Base-by-base conservation (phyloP, 2,797 vertebrate species). In the Aphelocoma californica region DNA sequence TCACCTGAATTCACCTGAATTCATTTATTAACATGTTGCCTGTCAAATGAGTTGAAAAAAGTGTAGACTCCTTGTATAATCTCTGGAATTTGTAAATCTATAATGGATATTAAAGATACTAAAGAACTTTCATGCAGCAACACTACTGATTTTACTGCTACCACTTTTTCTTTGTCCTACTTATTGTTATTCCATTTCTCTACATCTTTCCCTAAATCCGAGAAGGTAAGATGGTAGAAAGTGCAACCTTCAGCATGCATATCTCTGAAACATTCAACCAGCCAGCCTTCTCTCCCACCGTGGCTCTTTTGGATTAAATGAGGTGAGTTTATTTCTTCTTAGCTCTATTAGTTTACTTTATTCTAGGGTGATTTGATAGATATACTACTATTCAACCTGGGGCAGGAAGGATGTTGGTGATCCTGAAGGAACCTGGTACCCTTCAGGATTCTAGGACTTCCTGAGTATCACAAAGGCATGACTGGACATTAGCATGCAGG, bases 401-500 rank as follows among this genome's bases (percentile, higher is more conserved):
- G 14, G 6, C 50, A 72, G 17, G 50, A 64, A 60, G 26, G 17
- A 13, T 65, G 18, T 14, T 40, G 40, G 26, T 53, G 26, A 72
- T 73, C 20, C 67, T 45, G 19, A 45, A 58, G 14, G 21, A 67
- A 42, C 18, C 18, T 32, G 36, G 7, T 28, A 71, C 3, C 7
- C 5, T 87, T 38, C 21, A 65, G 25, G 7, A 74, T 70, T 81
- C 87, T 2, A 6, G 25, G 61, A 26, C 19, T 89, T 78, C 7
- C 10, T 51, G 3, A 19, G 3, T 40, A 56, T 42, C 14, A 44
- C 26, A 50, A 81, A 67, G 18, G 10, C 15, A 26, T 24, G 20
- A 48, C 3, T 48, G 36, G 16, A 38, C 5, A 47, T 53, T 34
- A 54, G 1, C 31, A 31, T 38, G 24, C 0, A 2, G 16, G 18